These are phyloP conservation scores for Nixonia krombeini DNA, from an alignment of 1,140 invertebrate genomes.

Conservation along the genomic window DNA sequence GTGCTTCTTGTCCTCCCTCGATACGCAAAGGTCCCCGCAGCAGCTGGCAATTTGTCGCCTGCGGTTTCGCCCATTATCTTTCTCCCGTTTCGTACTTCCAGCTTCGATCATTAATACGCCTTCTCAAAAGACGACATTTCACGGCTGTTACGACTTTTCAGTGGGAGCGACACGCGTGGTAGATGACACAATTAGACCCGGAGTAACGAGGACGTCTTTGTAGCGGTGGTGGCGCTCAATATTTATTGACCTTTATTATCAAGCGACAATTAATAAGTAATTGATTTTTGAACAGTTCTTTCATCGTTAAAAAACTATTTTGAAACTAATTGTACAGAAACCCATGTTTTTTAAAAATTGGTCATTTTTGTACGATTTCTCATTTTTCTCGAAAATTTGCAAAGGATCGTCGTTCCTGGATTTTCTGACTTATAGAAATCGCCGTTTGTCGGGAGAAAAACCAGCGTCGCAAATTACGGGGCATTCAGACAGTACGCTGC, in stretches of 20 bases:
- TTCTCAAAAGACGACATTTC: not conserved
- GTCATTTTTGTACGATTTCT: not conserved
- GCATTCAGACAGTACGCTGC: conserved; percentile 14
- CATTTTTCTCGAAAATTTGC: not conserved
- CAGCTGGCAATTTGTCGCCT: conserved; percentile 40
- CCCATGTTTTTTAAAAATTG: not conserved
- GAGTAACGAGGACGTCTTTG: too few species aligned
- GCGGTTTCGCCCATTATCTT: conserved; percentile 16
- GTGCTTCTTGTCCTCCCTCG: conserved; percentile 34
- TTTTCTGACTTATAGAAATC: conserved; percentile 1
- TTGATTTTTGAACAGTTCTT: too few species aligned
- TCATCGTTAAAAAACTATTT: too few species aligned
- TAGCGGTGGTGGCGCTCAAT: too few species aligned
- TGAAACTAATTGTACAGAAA: too few species aligned
- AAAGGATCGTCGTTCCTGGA: not conserved
- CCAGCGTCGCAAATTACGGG: conserved; percentile 32
- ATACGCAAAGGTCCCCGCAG: conserved; percentile 9
- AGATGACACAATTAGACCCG: too few species aligned
- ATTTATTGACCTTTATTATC: too few species aligned
- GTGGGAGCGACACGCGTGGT: not conserved
- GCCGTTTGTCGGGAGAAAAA: conserved; percentile 15
- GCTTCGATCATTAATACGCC: not conserved
- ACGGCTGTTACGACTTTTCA: not conserved
- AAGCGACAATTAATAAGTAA: too few species aligned
- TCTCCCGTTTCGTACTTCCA: conserved; percentile 1